phyloP scores from a whole-genome alignment of 2,888 invertebrate genomes.

The Ariolimax columbianus region DNA sequence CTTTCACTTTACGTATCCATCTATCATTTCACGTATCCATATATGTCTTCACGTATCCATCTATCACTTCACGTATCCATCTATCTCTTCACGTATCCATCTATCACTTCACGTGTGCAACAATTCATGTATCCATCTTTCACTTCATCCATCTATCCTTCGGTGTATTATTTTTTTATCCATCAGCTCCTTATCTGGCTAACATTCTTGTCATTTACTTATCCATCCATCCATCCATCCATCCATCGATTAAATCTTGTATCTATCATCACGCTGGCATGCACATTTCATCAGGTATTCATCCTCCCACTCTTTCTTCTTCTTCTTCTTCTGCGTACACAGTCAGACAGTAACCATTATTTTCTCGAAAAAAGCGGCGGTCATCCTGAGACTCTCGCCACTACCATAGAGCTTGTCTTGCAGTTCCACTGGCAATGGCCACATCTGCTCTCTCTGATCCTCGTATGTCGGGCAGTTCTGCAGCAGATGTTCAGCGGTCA shows the following conservation, averaged over 20 bases:
- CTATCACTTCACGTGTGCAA: not conserved
- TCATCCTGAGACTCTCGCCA: too few species aligned
- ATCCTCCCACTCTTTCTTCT: not conserved
- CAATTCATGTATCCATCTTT: not conserved
- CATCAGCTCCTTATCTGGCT: too few species aligned
- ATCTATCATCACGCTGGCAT: not conserved
- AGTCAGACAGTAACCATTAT: too few species aligned
- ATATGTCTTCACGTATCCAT: not conserved
- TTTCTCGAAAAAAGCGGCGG: too few species aligned
- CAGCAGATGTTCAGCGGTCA: too few species aligned
- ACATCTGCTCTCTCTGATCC: too few species aligned
- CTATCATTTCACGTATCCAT: not conserved
- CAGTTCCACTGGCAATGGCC: too few species aligned
- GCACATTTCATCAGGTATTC: not conserved
- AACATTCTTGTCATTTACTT: not conserved
- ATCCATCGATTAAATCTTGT: not conserved
- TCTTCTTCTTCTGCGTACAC: too few species aligned
- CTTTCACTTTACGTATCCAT: constrained; percentile 1
- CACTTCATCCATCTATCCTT: not conserved
- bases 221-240: not conserved
- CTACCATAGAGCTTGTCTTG: too few species aligned
- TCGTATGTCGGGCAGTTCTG: too few species aligned
- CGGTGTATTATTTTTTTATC: too few species aligned
- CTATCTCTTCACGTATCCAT: not conserved
- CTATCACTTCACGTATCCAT: not conserved